Conservation (phyloP, 2,888 invertebrate genomes). For the Volucella zonaria region DNA sequence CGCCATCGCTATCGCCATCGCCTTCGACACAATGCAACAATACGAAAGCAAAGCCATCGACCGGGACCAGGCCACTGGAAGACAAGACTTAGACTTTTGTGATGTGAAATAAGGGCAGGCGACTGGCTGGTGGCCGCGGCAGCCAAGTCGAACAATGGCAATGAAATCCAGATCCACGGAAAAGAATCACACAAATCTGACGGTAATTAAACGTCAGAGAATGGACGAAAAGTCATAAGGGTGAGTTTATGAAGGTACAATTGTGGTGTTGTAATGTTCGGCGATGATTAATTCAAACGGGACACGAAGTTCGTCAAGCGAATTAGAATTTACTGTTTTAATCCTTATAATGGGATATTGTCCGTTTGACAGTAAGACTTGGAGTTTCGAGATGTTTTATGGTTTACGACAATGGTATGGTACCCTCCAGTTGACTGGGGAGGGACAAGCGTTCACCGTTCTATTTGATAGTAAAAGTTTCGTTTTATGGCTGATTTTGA, state of each 20-base stretch:
- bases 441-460: too few species aligned
- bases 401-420: too few species aligned
- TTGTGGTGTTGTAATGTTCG: conserved; percentile 5
- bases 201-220: conserved; percentile 30
- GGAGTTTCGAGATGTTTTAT: too few species aligned
- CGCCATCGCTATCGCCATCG: neutral
- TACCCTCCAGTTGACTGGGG: too few species aligned
- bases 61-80: neutral
- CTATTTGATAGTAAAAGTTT: too few species aligned
- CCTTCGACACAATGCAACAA: neutral
- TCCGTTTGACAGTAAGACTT: neutral
- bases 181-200: conserved; percentile 33
- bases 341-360: neutral
- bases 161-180: neutral
- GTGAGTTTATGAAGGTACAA: conserved; percentile 13
- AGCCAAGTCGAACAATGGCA: conserved; percentile 15
- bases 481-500: too few species aligned
- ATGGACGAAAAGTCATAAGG: conserved; percentile 15
- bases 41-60: neutral
- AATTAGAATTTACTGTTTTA: conserved; percentile 2
- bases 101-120: conserved; percentile 13
- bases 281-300: conserved; percentile 12
- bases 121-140: neutral
- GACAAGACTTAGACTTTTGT: neutral
- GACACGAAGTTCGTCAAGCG: conserved; percentile 17